Percentiles rank a stretch among this genome's conserved stretches.
phyloP scores from a whole-genome alignment of 1,140 invertebrate genomes.

The Sipha flava region DNA sequence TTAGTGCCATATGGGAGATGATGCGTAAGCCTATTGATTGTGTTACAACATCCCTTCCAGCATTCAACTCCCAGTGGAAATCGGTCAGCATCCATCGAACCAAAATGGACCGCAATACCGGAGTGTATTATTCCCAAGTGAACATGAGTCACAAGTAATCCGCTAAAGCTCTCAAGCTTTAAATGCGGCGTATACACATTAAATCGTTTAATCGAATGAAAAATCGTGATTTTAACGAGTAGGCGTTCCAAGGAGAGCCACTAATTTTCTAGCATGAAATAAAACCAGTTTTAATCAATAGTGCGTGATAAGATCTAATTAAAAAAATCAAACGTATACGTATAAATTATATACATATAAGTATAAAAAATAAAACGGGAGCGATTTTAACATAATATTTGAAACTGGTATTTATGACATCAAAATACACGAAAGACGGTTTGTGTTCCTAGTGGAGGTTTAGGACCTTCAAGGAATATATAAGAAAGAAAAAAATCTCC shows the following conservation, averaged over 20 bases:
- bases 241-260: constrained; percentile 2
- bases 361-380: not conserved
- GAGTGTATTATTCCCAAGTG: not conserved
- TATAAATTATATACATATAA: not conserved
- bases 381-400: constrained; percentile 16
- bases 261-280: constrained; percentile 10
- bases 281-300: constrained; percentile 28
- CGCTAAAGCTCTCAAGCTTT: not conserved
- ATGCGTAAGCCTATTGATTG: constrained; percentile 4
- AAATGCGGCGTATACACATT: not conserved
- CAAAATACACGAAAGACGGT: not conserved
- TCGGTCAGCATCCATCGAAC: not conserved
- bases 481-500: not conserved
- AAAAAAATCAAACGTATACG: not conserved
- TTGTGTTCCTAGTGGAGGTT: not conserved
- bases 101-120: constrained; percentile 13
- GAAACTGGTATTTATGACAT: constrained; percentile 20
- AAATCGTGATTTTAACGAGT: constrained; percentile 15
- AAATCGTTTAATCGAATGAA: not conserved
- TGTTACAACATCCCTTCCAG: constrained; percentile 4
- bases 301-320: constrained; percentile 30
- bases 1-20: constrained; percentile 9
- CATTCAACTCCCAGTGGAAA: constrained; percentile 13
- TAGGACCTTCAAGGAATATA: not conserved
- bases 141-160: not conserved